Evolutionary conservation across 2,797 vertebrate species (phyloP), one percentile per base, ranked within the genome.

Genomic region (Hylomyscus alleni): DNA sequence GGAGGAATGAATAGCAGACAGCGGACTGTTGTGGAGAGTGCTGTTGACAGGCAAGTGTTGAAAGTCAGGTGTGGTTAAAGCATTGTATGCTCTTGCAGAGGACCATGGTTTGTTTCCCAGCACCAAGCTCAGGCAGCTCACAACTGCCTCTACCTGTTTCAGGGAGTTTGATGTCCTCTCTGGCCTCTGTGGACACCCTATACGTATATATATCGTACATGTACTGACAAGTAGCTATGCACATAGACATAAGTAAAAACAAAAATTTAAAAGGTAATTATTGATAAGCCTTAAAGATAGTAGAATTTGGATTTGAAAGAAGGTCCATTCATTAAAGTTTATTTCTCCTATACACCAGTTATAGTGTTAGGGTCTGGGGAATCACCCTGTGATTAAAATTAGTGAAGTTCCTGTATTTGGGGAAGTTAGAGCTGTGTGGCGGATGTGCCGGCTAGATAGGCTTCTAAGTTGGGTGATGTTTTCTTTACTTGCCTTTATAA

Each of bases 251-350:
- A n/a, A 65, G 22, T 22, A 47, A 84, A 67, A 82, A 60, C 22
- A 14, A 24, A 47, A 67, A 12, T 24, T n/a, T 13, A 14, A 76
- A 81, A 19, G 13, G 12, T 75, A 40, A 31, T 77, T 84, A 44
- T 85, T 77, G 31, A 37, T 92, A 31, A 93, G 84, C 90, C 67
- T 76, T 83, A 34, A 84, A 92, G 86, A 6, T 15, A 89, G 44
- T 31, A 52, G 20, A 24, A 40, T 77, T 17, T 24, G 62, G 52
- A n/a, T 91, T 81, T 86, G 67, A 88, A 54, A 60, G 69, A 82
- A 60, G 44, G 67, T 62, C 7, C 47, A 50, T 83, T 85, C 26
- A 19, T 77, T 95, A 83, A 94, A 34, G 24, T 91, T 65, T 78
- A 78, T 90, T 72, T 90, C 75, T 5, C 0, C 50, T n/a, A 20